These are phyloP conservation scores for Aphidius colemani DNA, from an alignment of 2,888 invertebrate genomes.

Conservation along the genomic window DNA sequence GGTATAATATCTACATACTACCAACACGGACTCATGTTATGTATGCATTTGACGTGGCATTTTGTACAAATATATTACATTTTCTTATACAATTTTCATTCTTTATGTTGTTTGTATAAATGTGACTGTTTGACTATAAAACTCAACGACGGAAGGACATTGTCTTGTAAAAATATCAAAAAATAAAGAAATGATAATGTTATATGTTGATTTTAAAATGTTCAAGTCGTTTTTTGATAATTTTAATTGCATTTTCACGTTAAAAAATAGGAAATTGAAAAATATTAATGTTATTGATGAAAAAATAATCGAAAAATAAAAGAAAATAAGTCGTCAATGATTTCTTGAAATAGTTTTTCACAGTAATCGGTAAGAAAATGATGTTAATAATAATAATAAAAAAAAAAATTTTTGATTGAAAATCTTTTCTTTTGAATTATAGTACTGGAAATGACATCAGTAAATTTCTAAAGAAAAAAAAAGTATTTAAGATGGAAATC, in stretches of 20 bases:
- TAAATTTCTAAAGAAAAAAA: slow-evolving; percentile 5
- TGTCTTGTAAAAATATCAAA: no score
- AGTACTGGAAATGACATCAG: background rate
- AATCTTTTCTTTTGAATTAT: no score
- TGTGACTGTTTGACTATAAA: slow-evolving; percentile 1
- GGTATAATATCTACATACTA: slow-evolving; percentile 16
- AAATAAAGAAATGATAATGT: no score
- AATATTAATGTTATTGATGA: no score
- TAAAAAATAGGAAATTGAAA: no score
- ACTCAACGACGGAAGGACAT: background rate
- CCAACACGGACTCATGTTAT: slow-evolving; percentile 16
- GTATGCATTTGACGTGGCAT: slow-evolving; percentile 8
- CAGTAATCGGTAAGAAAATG: no score
- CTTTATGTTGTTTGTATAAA: slow-evolving; percentile 13
- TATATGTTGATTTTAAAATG: no score
- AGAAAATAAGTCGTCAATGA: no score
- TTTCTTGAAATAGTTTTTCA: no score
- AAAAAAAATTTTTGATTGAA: no score
- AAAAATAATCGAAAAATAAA: no score
- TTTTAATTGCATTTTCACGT: background rate
- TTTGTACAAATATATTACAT: slow-evolving; percentile 17
- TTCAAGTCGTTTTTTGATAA: background rate
- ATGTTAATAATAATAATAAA: no score
- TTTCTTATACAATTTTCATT: slow-evolving; percentile 37
- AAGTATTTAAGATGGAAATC: slow-evolving; percentile 4